Evolutionary conservation across 1,140 invertebrate genomes (phyloP), one percentile per base, ranked within the genome.

Genomic region (Ladona fulva): DNA sequence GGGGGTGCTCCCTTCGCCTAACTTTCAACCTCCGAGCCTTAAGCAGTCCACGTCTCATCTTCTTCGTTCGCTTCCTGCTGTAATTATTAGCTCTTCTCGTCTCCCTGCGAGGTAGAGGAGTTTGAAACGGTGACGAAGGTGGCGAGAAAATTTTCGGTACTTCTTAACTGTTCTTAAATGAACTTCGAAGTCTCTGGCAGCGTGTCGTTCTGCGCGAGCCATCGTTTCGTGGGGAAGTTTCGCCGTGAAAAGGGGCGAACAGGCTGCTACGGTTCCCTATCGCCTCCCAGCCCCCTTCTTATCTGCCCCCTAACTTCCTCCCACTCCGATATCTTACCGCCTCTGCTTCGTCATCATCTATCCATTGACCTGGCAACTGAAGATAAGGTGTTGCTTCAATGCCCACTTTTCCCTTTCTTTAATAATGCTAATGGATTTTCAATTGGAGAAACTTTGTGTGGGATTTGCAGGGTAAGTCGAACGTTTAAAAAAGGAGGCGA

Each of bases 271-370:
- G n/a, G n/a, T n/a, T n/a, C n/a, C n/a, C n/a, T n/a, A n/a, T n/a
- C n/a, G n/a, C n/a, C n/a, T 8, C 29, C 29, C 29, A 1, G 8
- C 29, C 29, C 29, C 3, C 29, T 37, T 37, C 29, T 37, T 37
- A 37, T 37, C 29, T 5, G 29, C 29, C 29, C 8, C 29, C 29
- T 37, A 37, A 5, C 29, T 5, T 1, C 29, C 29, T 37, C 29
- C 29, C 29, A 37, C 29, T 37, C 29, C 29, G 29, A 37, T 37
- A 37, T 37, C 29, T 37, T 37, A 37, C 29, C 29, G 8, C 29
- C n/a, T 66, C 52, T 66, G 52, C 52, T 66, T 66, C 52, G 52
- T 66, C 52, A 66, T 66, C 52, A 66, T 66, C 52, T 66, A 66
- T 22, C 52, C 52, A 66, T 66, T 66, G 52, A 66, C 52, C 52